phyloP scores from a whole-genome alignment of 2,888 invertebrate species.

The Pardosa pseudoannulata region DNA sequence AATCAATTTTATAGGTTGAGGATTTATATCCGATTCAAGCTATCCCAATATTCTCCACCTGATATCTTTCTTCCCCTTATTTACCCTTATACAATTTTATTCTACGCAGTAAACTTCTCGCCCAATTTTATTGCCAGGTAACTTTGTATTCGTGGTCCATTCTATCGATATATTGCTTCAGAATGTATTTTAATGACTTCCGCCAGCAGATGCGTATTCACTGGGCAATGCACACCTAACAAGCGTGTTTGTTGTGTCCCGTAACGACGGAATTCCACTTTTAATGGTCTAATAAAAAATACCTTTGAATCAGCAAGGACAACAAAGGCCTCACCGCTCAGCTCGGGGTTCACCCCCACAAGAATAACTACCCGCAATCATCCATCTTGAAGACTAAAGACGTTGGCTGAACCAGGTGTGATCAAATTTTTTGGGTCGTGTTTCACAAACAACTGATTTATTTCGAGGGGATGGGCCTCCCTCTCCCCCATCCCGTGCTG shows the following conservation, averaged over 20 bases:
- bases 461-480: slow-evolving; percentile 4
- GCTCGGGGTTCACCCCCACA: not conserved
- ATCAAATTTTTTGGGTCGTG: slow-evolving; percentile 54
- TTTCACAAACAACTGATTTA: slow-evolving; percentile 64
- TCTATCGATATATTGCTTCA: not conserved
- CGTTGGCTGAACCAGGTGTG: slow-evolving; percentile 45
- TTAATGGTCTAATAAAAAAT: slow-evolving; percentile 18
- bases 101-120: not conserved
- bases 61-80: not conserved
- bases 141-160: not conserved
- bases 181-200: slow-evolving; percentile 26
- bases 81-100: too few species aligned
- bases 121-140: not conserved
- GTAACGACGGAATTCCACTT: slow-evolving; percentile 19
- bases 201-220: slow-evolving; percentile 6
- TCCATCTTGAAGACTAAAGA: slow-evolving; percentile 23
- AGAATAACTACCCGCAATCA: slow-evolving; percentile 4
- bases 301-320: not conserved
- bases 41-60: too few species aligned
- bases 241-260: slow-evolving; percentile 2
- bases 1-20: too few species aligned
- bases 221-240: not conserved
- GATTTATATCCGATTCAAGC: too few species aligned
- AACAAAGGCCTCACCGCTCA: slow-evolving; percentile 5
- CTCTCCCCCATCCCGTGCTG: not conserved